A percentile compares a stretch with the other conserved stretches of the same genome.
phyloP scores from a whole-genome alignment of 2,888 invertebrate genomes.

The Timandra comae region DNA sequence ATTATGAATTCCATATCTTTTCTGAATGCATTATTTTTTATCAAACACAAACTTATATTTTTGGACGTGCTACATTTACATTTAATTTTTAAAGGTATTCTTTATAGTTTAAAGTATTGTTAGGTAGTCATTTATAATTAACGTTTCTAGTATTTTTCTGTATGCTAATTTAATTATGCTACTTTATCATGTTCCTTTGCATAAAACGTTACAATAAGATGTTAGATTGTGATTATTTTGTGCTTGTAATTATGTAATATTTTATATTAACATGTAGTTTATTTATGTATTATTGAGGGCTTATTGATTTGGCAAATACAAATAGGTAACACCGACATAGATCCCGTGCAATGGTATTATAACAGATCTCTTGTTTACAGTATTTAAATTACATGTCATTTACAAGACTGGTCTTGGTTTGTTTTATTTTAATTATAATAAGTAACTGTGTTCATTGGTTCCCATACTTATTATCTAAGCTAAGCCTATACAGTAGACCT shows the following conservation, averaged over 20 bases:
- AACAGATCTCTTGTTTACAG: slow-evolving; percentile 74
- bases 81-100: slow-evolving; percentile 35
- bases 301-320: too few species aligned
- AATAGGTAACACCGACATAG: too few species aligned
- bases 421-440: slow-evolving; percentile 78
- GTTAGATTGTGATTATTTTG: slow-evolving; percentile 17
- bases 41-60: too few species aligned
- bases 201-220: slow-evolving; percentile 31
- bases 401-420: slow-evolving; percentile 60
- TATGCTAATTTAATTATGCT: slow-evolving; percentile 37
- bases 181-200: slow-evolving; percentile 36
- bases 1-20: too few species aligned
- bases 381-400: slow-evolving; percentile 75
- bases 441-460: too few species aligned
- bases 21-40: too few species aligned
- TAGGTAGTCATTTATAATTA: slow-evolving; percentile 18
- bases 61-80: slow-evolving; percentile 39
- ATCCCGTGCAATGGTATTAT: slow-evolving; percentile 51
- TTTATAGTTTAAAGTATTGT: slow-evolving; percentile 18
- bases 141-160: slow-evolving; percentile 27
- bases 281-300: too few species aligned
- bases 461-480: too few species aligned
- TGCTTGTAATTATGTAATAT: slow-evolving; percentile 1
- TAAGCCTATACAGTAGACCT: too few species aligned
- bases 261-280: neutral